Conservation (phyloP, 2,113 vertebrate species). For the Martes martes region DNA sequence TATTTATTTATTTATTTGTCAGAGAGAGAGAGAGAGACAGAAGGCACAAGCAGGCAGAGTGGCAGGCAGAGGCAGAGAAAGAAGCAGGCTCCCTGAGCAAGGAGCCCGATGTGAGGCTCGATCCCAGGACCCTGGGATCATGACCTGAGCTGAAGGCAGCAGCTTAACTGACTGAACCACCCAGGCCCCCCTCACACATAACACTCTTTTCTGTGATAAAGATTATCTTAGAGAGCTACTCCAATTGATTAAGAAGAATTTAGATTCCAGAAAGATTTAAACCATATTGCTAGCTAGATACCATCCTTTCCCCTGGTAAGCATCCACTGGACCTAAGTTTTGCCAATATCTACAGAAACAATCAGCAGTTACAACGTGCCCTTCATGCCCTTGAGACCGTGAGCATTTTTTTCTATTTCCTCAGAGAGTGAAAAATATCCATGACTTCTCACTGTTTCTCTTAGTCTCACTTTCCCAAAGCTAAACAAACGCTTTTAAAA, state of each 20-base stretch:
- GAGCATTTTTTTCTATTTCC: not conserved
- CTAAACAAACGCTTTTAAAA: not conserved
- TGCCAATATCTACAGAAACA: not conserved
- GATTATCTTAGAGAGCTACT: not conserved
- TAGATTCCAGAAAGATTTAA: not conserved
- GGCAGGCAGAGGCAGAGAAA: no score
- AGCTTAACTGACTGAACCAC: no score
- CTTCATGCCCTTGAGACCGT: not conserved
- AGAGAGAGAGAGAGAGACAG: no score
- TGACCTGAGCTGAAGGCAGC: no score
- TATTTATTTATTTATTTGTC: no score
- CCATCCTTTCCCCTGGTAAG: not conserved
- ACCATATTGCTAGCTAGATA: not conserved
- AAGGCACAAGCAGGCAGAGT: no score
- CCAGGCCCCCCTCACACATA: no score
- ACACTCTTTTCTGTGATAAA: not conserved
- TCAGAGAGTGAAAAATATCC: not conserved
- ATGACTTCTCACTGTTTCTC: not conserved
- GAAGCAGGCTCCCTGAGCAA: no score
- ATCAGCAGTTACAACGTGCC: not conserved
- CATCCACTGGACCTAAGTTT: not conserved
- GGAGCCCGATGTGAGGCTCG: no score
- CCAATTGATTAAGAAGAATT: not conserved
- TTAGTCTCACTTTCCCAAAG: not conserved
- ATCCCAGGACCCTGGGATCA: no score